Conservation (phyloP, 2,797 vertebrate genomes). For the Diplodus puntazzo region DNA sequence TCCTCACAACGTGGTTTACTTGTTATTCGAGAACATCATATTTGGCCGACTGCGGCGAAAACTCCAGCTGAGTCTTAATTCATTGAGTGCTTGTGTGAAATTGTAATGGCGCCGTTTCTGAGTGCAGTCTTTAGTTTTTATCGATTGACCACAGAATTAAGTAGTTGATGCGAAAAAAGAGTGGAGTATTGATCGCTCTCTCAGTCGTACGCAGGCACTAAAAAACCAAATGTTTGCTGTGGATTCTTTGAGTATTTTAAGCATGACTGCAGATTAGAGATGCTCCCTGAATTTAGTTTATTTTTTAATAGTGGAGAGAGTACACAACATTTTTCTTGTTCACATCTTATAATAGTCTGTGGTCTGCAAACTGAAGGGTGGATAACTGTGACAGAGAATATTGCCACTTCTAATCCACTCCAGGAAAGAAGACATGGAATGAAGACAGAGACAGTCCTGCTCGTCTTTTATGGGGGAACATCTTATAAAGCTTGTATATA, state of each 20-base stretch:
- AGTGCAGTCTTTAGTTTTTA: slow-evolving; percentile 50
- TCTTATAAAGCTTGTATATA: slow-evolving; percentile 62
- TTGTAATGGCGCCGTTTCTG: slow-evolving; percentile 26
- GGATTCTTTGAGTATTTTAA: slow-evolving; percentile 20
- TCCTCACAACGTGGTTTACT: slow-evolving; percentile 28
- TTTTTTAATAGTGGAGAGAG: slow-evolving; percentile 20
- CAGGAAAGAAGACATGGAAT: slow-evolving; percentile 85
- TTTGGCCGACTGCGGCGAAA: slow-evolving; percentile 39
- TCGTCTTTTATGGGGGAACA: slow-evolving; percentile 68
- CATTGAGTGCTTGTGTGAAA: slow-evolving; percentile 46
- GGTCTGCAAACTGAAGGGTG: slow-evolving; percentile 75
- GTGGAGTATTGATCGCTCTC: slow-evolving; percentile 47
- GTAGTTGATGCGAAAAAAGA: slow-evolving; percentile 36
- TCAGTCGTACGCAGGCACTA: slow-evolving; percentile 35
- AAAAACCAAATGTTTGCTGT: slow-evolving; percentile 44
- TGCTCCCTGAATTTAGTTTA: slow-evolving; percentile 14
- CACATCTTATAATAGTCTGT: slow-evolving; percentile 60
- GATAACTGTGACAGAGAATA: slow-evolving; percentile 81
- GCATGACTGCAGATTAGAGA: slow-evolving; percentile 37
- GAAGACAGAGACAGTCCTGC: slow-evolving; percentile 80
- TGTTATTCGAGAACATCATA: slow-evolving; percentile 39
- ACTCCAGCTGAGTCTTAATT: slow-evolving; percentile 50
- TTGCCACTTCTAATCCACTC: slow-evolving; percentile 85
- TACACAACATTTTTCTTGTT: slow-evolving; percentile 51
- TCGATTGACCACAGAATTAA: slow-evolving; percentile 51